phyloP scores from a whole-genome alignment of 2,888 invertebrate genomes.

The Eustalomyia histrio region DNA sequence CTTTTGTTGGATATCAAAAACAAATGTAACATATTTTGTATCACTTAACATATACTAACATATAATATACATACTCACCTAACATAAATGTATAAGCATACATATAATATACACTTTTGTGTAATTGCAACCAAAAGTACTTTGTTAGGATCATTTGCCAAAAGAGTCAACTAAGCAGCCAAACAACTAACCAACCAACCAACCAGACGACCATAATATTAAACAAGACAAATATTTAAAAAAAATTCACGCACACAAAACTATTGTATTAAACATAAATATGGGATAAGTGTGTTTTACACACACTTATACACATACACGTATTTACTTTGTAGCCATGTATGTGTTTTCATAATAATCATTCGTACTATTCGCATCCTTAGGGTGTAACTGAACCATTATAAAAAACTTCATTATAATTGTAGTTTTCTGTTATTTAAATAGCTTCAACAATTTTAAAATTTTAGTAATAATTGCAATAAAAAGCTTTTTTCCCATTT shows the following conservation, averaged over 20 bases:
- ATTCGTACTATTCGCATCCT: conserved; percentile 19
- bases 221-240: conserved; percentile 1
- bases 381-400: conserved; percentile 19
- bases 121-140: conserved; percentile 44
- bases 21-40: conserved; percentile 25
- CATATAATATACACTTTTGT: conserved; percentile 17
- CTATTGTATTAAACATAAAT: neutral
- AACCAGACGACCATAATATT: conserved; percentile 26
- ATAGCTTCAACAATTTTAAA: neutral
- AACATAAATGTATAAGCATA: neutral
- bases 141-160: conserved; percentile 47
- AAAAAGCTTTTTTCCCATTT: conserved; percentile 20
- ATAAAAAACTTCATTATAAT: conserved; percentile 6
- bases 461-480: conserved; percentile 21
- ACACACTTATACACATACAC: neutral
- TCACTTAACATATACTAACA: neutral
- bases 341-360: neutral
- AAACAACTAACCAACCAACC: too few relatives aligned
- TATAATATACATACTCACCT: neutral
- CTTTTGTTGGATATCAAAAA: conserved; percentile 26
- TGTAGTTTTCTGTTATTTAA: conserved; percentile 11
- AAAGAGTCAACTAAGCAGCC: conserved; percentile 33
- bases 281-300: neutral
- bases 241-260: conserved; percentile 16
- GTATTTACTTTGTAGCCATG: neutral